These are phyloP conservation scores for Aleiodes alternator DNA, from an alignment of 2,888 invertebrate species.

Conservation along the genomic window DNA sequence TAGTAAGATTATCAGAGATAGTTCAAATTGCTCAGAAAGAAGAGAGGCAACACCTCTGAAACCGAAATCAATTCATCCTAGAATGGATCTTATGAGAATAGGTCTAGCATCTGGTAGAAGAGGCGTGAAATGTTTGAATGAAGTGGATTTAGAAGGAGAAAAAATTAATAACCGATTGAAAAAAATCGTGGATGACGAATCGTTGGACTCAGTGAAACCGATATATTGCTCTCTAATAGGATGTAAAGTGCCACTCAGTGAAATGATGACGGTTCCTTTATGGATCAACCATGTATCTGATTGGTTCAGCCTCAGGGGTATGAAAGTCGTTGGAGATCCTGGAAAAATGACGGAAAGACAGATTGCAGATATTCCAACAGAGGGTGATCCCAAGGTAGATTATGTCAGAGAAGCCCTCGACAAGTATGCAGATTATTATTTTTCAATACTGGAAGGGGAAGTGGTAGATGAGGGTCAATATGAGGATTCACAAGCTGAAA, in stretches of 20 bases:
- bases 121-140: conserved; percentile 44
- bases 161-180: conserved; percentile 56
- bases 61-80: conserved; percentile 53
- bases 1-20: conserved; percentile 43
- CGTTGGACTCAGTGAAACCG: conserved; percentile 76
- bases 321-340: conserved; percentile 80
- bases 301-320: conserved; percentile 76
- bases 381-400: conserved; percentile 63
- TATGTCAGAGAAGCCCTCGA: conserved; percentile 64
- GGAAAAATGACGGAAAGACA: conserved; percentile 79
- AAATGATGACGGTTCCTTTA: conserved; percentile 77
- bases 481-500: neutral
- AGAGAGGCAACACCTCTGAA: conserved; percentile 60
- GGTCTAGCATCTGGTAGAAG: neutral
- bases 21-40: conserved; percentile 20
- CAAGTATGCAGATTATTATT: conserved; percentile 47
- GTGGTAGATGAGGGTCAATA: neutral
- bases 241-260: conserved; percentile 77
- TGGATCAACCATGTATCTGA: conserved; percentile 77
- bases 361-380: conserved; percentile 78
- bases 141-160: conserved; percentile 55
- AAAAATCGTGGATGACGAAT: conserved; percentile 58
- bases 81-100: neutral
- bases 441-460: neutral
- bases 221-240: conserved; percentile 78